Base-by-base conservation (phyloP, 2,113 vertebrate species). In the Clupea harengus region DNA sequence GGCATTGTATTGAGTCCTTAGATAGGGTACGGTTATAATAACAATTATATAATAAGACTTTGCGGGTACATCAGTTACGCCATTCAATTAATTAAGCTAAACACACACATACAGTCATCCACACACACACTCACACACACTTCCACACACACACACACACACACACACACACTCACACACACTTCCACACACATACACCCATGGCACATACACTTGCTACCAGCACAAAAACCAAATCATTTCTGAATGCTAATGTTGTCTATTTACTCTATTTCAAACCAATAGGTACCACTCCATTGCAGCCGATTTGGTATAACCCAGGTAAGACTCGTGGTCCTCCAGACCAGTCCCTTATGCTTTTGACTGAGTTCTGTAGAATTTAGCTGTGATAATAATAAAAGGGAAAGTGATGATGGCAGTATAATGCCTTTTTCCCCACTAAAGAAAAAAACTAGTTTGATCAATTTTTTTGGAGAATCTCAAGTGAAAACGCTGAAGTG, bases 301-400 rank as follows among this genome's bases (percentile, higher is more conserved):
- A 54, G 9, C 98, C 98, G 3, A 95, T 95, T 9, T 99, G 98
- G 98, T 99, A 98, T 90, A 96, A 96, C 90, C 96, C 98, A 89
- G 97, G 98, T 99, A 95, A 96, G 83, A n/a, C 22, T 1, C 17
- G 52, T 54, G 17, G 2, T 54, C 54, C 50, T 15, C 20, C 4
- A 22, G 22, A 60, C 6, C 20, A 20, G 52, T 18, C 2, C 6
- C 3, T n/a, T 4, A 22, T 60, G 4, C 22, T 18, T 60, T 6
- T 60, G 18, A 60, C 2, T 60, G 54, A 1, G 1, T 18, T 6
- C 1, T 47, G 46, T 49, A 49, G 11, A 47, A 10, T 47, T 10
- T 49, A 11, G 13, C 47, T 49, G 47, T 49, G 4, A 47, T 10
- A 9, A 49, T 49, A 47, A 6, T 47, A 39, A 39, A 39, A 39